Evolutionary conservation across 2,797 vertebrate genomes (phyloP).

Genomic region (Trematomus bernacchii): DNA sequence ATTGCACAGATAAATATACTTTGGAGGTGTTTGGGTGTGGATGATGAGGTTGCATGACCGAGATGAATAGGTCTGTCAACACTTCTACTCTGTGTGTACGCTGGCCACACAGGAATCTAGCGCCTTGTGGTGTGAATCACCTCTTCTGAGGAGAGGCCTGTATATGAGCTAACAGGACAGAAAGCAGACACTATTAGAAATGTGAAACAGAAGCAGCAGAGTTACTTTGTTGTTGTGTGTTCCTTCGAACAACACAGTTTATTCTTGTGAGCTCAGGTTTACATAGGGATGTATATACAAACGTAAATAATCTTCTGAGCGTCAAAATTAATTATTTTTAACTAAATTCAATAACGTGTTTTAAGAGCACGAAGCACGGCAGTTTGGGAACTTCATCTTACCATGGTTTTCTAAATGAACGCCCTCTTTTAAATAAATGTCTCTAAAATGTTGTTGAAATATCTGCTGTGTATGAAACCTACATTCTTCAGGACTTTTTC

Average conservation of each 20-base stretch:
- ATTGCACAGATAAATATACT: constrained; percentile 33
- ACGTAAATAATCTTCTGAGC: no score
- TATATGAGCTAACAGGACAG: constrained; percentile 28
- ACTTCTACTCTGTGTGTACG: constrained; percentile 20
- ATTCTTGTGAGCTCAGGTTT: not conserved
- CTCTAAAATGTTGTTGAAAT: not conserved
- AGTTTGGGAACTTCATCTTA: not conserved
- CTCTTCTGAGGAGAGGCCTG: constrained; percentile 40
- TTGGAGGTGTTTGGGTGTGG: constrained; percentile 36
- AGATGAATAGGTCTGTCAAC: constrained; percentile 55
- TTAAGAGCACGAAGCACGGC: not conserved
- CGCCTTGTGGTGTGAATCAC: constrained; percentile 46
- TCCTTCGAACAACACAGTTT: not conserved
- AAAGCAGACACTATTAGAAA: constrained; percentile 11
- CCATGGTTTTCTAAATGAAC: not conserved
- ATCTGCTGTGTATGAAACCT: not conserved
- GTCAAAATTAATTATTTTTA: not conserved
- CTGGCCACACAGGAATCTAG: constrained; percentile 50
- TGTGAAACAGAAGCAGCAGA: constrained; percentile 27
- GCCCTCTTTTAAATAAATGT: not conserved
- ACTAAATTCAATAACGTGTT: not conserved
- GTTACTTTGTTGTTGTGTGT: not conserved
- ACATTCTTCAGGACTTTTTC: not conserved
- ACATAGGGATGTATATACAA: not conserved
- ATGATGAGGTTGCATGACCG: constrained; percentile 39